Conservation (phyloP, 1,140 invertebrate species). For the Drosophila sturtevanti region DNA sequence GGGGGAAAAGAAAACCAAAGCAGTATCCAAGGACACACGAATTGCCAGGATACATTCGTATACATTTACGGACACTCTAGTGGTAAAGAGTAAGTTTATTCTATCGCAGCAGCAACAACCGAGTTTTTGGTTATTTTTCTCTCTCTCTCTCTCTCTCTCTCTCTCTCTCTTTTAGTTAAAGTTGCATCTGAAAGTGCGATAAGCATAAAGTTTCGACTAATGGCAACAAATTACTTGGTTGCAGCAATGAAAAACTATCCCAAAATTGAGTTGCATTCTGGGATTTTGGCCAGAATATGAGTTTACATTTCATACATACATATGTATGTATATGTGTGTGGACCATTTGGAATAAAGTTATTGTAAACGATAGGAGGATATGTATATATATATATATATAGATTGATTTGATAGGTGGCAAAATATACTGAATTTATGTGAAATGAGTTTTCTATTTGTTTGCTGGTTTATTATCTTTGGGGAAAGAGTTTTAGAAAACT, state of each 20-base stretch:
- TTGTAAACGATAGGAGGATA: slow-evolving; percentile 35
- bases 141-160: no score
- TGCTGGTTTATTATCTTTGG: not conserved
- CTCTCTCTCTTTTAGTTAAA: slow-evolving; percentile 29
- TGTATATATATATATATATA: not conserved
- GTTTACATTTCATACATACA: not conserved
- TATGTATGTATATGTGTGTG: no score
- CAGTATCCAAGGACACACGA: slow-evolving; percentile 53
- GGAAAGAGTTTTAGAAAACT: not conserved
- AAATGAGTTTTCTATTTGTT: not conserved
- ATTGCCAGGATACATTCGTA: slow-evolving; percentile 11
- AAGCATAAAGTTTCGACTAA: slow-evolving; percentile 65
- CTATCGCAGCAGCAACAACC: slow-evolving; percentile 33
- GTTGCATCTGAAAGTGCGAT: slow-evolving; percentile 51
- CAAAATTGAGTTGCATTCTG: slow-evolving; percentile 13
- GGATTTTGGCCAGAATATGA: not conserved
- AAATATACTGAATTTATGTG: not conserved
- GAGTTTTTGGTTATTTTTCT: no score
- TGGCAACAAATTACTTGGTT: slow-evolving; percentile 62
- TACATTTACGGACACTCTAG: slow-evolving; percentile 36
- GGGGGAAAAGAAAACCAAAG: not conserved
- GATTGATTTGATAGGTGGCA: slow-evolving; percentile 12
- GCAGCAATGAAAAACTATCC: not conserved
- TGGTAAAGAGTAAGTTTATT: slow-evolving; percentile 59
- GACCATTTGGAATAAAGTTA: not conserved